Percentiles rank a stretch among this genome's conserved stretches.
These are phyloP conservation scores for Epinephelus moara DNA, from an alignment of 2,113 vertebrate genomes.

Conservation along the genomic window DNA sequence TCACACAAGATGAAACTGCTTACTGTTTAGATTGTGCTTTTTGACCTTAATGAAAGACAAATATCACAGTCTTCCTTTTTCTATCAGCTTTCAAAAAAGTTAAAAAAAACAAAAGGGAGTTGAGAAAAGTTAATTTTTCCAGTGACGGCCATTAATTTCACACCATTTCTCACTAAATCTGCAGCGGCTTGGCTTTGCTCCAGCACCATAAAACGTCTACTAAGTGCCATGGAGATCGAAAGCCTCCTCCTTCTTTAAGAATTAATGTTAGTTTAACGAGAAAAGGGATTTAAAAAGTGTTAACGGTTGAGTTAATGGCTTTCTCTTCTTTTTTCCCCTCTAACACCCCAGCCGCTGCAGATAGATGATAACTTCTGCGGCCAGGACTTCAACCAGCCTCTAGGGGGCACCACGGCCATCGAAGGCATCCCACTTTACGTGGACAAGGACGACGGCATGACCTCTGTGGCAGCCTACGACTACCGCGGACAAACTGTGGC, in stretches of 20 bases:
- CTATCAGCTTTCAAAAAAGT: background rate
- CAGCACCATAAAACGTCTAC: constrained; percentile 44
- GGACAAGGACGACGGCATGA: constrained; percentile 98
- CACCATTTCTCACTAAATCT: constrained; percentile 48
- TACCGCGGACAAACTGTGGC: constrained; percentile 94
- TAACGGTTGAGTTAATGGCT: constrained; percentile 51
- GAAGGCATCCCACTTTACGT: constrained; percentile 94
- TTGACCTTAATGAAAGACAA: constrained; percentile 18
- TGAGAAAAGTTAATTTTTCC: constrained; percentile 37
- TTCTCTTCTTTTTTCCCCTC: constrained; percentile 3
- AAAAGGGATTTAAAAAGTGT: constrained; percentile 49
- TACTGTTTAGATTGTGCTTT: background rate
- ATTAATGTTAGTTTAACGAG: constrained; percentile 66
- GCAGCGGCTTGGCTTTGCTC: constrained; percentile 30
- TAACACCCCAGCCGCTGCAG: constrained; percentile 89
- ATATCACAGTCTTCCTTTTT: background rate
- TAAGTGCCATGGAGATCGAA: constrained; percentile 50
- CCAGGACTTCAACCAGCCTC: constrained; percentile 98
- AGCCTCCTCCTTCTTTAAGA: constrained; percentile 62
- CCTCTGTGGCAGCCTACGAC: constrained; percentile 94
- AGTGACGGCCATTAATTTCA: constrained; percentile 38
- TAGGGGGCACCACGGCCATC: constrained; percentile 94
- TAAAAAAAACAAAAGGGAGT: background rate
- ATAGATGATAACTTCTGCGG: constrained; percentile 98
- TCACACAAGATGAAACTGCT: background rate